These are phyloP conservation scores for Caenorhabditis wallacei DNA, from an alignment of 2,888 invertebrate species.

Conservation along the genomic window DNA sequence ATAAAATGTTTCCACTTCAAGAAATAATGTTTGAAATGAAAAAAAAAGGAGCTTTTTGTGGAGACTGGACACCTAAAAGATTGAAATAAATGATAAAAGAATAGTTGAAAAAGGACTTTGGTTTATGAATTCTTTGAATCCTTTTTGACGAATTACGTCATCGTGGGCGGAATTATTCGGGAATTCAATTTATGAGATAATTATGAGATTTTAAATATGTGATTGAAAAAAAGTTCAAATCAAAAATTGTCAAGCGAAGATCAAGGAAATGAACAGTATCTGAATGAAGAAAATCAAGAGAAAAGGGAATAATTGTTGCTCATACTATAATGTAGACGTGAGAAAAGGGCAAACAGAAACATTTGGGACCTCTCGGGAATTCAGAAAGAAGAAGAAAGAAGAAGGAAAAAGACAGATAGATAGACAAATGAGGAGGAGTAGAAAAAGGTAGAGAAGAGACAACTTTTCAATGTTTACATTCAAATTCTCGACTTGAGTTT, in stretches of 20 bases:
- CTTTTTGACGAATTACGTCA: slow-evolving; percentile 15
- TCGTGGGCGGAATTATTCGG: not conserved
- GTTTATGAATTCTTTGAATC: slow-evolving; percentile 6
- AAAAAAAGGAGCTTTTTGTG: too few species aligned
- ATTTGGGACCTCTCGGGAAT: slow-evolving; percentile 24
- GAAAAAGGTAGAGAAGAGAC: slow-evolving; percentile 24
- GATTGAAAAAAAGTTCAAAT: too few species aligned
- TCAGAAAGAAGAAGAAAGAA: not conserved
- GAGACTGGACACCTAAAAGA: slow-evolving; percentile 13
- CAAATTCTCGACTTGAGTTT: not conserved
- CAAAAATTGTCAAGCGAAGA: not conserved
- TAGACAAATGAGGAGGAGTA: slow-evolving; percentile 37
- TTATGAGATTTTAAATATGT: too few species aligned
- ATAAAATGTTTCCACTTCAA: too few species aligned
- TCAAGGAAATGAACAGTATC: too few species aligned
- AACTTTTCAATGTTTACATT: slow-evolving; percentile 2
- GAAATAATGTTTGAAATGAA: too few species aligned
- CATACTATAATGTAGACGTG: slow-evolving; percentile 38
- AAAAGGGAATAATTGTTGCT: not conserved
- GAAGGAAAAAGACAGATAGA: not conserved
- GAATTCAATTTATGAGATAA: too few species aligned
- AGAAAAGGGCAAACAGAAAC: slow-evolving; percentile 28
- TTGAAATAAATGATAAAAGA: not conserved
- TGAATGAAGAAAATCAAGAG: too few species aligned
- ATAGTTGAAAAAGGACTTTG: slow-evolving; percentile 21